Evolutionary conservation across 92 coral and sea anemone species (phyloP).

Genomic region (Umimayanthus chanpuru): DNA sequence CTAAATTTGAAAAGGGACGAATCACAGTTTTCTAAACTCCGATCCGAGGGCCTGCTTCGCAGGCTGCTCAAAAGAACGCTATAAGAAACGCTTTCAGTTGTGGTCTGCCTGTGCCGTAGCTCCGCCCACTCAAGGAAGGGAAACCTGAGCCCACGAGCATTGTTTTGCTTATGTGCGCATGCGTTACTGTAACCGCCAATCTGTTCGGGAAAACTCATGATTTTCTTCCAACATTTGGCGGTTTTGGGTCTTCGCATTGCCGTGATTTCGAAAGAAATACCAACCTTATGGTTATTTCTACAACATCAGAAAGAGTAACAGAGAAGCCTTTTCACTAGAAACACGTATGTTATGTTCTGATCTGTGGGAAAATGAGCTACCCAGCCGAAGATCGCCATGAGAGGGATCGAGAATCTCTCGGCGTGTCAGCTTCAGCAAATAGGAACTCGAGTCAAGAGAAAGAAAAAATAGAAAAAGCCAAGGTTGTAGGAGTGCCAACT

Average conservation of each 20-base stretch:
- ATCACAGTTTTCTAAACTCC: too few relatives aligned
- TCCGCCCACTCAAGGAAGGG: slow-evolving; percentile 7
- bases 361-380: slow-evolving; percentile 74
- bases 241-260: slow-evolving; percentile 37
- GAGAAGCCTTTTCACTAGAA: neutral
- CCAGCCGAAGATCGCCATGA: slow-evolving; percentile 91
- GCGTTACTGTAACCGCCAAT: slow-evolving; percentile 40
- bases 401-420: slow-evolving; percentile 79
- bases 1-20: too few relatives aligned
- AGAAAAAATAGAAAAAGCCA: slow-evolving; percentile 78
- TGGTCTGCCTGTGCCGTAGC: neutral
- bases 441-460: slow-evolving; percentile 66
- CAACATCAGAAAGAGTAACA: neutral
- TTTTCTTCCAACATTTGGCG: slow-evolving; percentile 24
- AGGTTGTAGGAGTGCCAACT: slow-evolving; percentile 62
- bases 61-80: too few relatives aligned
- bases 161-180: slow-evolving; percentile 25
- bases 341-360: slow-evolving; percentile 10
- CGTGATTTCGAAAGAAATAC: slow-evolving; percentile 24
- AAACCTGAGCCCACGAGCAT: slow-evolving; percentile 35
- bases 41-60: too few relatives aligned
- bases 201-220: slow-evolving; percentile 48
- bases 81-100: too few relatives aligned
- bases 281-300: neutral
- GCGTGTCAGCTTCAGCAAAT: slow-evolving; percentile 59